These are phyloP conservation scores for Archilochus colubris DNA, from an alignment of 2,113 vertebrate species.

Conservation along the genomic window DNA sequence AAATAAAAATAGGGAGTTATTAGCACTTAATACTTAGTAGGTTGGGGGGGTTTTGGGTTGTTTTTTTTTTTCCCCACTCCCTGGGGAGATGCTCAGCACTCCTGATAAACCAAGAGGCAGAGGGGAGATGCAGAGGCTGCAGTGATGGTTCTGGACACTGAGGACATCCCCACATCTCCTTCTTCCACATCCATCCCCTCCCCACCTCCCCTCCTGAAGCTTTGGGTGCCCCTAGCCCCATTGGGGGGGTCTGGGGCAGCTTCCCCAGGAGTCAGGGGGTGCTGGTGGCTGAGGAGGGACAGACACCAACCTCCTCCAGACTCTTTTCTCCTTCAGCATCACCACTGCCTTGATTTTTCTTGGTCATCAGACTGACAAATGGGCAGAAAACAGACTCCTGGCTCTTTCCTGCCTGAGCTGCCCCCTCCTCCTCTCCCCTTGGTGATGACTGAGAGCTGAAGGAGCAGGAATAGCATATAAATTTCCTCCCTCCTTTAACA, in stretches of 20 bases:
- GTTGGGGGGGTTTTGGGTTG: background rate
- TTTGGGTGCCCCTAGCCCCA: background rate
- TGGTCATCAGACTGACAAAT: slow-evolving; percentile 62
- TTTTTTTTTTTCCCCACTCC: background rate
- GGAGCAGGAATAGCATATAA: slow-evolving; percentile 61
- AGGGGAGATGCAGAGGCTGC: background rate
- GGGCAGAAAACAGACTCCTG: slow-evolving; percentile 64
- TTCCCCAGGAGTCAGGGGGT: rapidly evolving
- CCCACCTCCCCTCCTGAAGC: background rate
- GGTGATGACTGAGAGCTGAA: slow-evolving; percentile 43
- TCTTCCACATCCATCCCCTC: background rate
- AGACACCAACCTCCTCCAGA: background rate
- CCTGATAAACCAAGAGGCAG: background rate
- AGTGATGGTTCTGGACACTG: rapidly evolving
- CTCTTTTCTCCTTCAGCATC: slow-evolving; percentile 7
- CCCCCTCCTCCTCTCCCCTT: slow-evolving; percentile 60
- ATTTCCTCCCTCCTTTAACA: slow-evolving; percentile 61
- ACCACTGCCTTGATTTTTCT: slow-evolving; percentile 8
- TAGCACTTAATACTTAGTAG: slow-evolving; percentile 25
- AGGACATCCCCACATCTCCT: rapidly evolving
- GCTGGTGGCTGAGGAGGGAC: background rate
- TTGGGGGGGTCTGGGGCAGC: rapidly evolving
- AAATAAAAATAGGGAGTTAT: slow-evolving; percentile 61
- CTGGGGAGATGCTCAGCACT: background rate
- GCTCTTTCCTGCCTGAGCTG: slow-evolving; percentile 44